These are phyloP conservation scores for Acropora tenuis DNA, from an alignment of 64 coral and sea anemone genomes.

Conservation along the genomic window DNA sequence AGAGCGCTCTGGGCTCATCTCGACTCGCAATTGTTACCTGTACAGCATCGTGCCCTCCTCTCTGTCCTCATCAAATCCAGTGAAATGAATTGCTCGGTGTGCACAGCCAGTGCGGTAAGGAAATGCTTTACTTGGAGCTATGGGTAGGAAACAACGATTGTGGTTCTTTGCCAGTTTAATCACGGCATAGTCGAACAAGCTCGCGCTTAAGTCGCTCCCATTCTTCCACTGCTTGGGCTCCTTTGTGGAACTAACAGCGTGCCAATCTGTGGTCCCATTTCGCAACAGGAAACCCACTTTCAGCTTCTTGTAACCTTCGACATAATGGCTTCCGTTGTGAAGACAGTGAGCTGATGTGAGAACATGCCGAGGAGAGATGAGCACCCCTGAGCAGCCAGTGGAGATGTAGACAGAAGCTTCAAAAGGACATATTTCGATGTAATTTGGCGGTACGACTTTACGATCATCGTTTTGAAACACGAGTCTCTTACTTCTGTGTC, in stretches of 20 bases:
- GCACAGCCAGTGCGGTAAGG: conserved; percentile 20
- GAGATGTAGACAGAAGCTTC: conserved; percentile 74
- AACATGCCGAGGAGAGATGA: conserved; percentile 81
- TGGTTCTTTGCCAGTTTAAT: conserved; percentile 70
- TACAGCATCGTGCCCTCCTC: conserved; percentile 82
- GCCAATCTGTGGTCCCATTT: conserved; percentile 71
- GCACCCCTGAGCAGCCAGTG: conserved; percentile 85
- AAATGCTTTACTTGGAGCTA: conserved; percentile 70
- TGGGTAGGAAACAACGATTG: conserved; percentile 60
- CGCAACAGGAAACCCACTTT: conserved; percentile 74
- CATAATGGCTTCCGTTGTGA: conserved; percentile 84
- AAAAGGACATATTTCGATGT: conserved; percentile 81
- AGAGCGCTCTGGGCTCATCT: no score
- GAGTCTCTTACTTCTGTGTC: conserved; percentile 22
- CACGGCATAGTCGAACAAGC: conserved; percentile 84
- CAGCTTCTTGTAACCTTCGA: conserved; percentile 63
- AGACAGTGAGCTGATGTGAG: conserved; percentile 93
- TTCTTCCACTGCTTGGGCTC: conserved; percentile 78
- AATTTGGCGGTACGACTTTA: conserved; percentile 16
- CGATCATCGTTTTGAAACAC: conserved; percentile 69
- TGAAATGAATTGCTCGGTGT: conserved; percentile 83
- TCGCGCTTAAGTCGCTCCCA: conserved; percentile 72
- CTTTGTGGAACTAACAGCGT: conserved; percentile 38
- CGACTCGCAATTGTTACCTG: conserved; percentile 50
- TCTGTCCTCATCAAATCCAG: conserved; percentile 97